These are phyloP conservation scores for Stenurella melanura DNA, from an alignment of 2,888 invertebrate species.

Conservation along the genomic window DNA sequence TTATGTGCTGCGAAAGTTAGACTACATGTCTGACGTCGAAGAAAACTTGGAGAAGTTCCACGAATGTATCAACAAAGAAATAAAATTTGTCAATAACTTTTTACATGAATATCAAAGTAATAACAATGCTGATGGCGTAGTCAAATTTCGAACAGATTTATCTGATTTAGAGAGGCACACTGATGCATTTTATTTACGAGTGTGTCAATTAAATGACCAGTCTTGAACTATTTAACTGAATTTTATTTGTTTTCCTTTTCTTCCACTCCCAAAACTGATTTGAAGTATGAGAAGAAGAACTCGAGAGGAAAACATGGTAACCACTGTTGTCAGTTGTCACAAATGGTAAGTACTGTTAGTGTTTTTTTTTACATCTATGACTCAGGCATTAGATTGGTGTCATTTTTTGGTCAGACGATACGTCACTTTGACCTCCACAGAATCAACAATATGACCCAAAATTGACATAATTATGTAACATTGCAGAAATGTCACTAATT, in stretches of 20 bases:
- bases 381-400: too few species aligned
- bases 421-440: too few species aligned
- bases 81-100: constrained; percentile 50
- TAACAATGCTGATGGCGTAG: constrained; percentile 37
- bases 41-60: constrained; percentile 54
- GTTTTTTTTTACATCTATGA: too few species aligned
- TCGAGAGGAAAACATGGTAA: too few species aligned
- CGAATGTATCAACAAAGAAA: constrained; percentile 55
- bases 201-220: constrained; percentile 44
- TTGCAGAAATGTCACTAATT: too few species aligned
- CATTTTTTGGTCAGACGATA: too few species aligned
- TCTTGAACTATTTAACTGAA: background rate
- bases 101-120: constrained; percentile 10
- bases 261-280: background rate
- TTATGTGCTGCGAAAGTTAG: constrained; percentile 41
- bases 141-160: constrained; percentile 55
- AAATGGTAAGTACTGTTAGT: too few species aligned
- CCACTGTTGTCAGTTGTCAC: too few species aligned
- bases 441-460: too few species aligned
- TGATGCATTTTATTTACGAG: constrained; percentile 56
- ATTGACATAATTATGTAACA: too few species aligned
- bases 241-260: background rate
- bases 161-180: constrained; percentile 58
- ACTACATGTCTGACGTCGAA: background rate
- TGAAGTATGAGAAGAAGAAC: background rate